Evolutionary conservation across 2,888 invertebrate genomes (phyloP).

Genomic region (Aphrophora alni): DNA sequence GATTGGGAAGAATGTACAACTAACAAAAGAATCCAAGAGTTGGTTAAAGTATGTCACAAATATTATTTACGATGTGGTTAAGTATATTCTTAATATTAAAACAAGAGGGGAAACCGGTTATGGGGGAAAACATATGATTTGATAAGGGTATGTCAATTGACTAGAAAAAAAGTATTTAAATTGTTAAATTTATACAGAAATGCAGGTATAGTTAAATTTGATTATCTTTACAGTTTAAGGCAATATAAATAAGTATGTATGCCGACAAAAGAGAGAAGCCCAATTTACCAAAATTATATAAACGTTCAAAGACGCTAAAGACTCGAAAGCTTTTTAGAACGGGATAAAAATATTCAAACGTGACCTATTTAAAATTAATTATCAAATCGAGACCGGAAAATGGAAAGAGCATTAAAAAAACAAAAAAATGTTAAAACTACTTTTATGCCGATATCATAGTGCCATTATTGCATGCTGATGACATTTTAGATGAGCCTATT

Average conservation of each 20-base stretch:
- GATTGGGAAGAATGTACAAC: too few relatives aligned
- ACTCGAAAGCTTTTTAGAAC: constrained; percentile 11
- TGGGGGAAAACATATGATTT: neutral
- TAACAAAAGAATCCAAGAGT: too few relatives aligned
- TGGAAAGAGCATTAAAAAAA: neutral
- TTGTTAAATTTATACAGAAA: too few relatives aligned
- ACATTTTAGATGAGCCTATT: too few relatives aligned
- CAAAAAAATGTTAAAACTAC: neutral
- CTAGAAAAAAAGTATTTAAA: neutral
- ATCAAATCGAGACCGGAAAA: neutral
- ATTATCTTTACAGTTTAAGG: too few relatives aligned
- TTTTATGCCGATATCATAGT: neutral
- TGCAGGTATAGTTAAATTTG: too few relatives aligned
- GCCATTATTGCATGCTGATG: too few relatives aligned
- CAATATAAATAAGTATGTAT: neutral
- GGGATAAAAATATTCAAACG: neutral
- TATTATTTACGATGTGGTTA: too few relatives aligned
- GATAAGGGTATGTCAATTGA: neutral
- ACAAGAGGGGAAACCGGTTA: too few relatives aligned
- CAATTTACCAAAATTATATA: neutral
- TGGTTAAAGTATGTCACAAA: too few relatives aligned
- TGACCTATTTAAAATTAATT: neutral
- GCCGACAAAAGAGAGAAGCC: neutral
- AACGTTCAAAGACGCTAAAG: neutral
- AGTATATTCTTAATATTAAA: too few relatives aligned